A percentile compares a stretch with the other conserved stretches of the same genome.
These are phyloP conservation scores for Aptenodytes forsteri DNA, from an alignment of 2,113 vertebrate genomes.

Conservation along the genomic window DNA sequence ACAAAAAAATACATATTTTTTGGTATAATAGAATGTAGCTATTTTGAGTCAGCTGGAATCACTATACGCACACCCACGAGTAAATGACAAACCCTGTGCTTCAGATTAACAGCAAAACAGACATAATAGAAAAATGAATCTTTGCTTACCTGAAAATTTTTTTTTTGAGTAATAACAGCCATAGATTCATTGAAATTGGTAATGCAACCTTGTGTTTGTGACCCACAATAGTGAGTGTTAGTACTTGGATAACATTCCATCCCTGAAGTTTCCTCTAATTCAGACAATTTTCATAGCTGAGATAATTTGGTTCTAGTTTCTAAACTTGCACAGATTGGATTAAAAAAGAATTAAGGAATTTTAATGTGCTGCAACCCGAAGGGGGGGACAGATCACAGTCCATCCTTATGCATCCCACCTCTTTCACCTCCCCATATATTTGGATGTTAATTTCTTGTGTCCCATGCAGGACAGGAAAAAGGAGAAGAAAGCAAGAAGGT, in stretches of 20 bases:
- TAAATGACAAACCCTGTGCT: neutral
- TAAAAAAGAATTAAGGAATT: neutral
- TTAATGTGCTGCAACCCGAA: neutral
- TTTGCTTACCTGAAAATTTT: neutral
- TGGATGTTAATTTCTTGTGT: neutral
- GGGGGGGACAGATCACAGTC: neutral
- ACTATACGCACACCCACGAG: neutral
- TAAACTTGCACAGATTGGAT: neutral
- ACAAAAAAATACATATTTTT: fast-evolving
- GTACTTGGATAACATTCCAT: neutral
- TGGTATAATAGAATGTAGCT: neutral
- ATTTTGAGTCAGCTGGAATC: neutral
- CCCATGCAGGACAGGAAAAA: neutral
- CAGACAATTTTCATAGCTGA: neutral
- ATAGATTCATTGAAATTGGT: neutral
- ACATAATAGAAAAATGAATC: neutral
- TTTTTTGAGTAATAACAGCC: neutral
- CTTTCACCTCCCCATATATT: neutral
- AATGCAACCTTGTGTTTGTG: neutral
- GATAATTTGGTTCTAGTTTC: neutral
- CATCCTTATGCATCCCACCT: neutral
- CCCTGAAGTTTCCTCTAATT: neutral
- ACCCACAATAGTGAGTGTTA: neutral
- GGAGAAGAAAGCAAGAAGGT: neutral
- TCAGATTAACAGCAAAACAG: neutral